Base-by-base conservation (phyloP, 2,797 vertebrate species). In the Miichthys miiuy region DNA sequence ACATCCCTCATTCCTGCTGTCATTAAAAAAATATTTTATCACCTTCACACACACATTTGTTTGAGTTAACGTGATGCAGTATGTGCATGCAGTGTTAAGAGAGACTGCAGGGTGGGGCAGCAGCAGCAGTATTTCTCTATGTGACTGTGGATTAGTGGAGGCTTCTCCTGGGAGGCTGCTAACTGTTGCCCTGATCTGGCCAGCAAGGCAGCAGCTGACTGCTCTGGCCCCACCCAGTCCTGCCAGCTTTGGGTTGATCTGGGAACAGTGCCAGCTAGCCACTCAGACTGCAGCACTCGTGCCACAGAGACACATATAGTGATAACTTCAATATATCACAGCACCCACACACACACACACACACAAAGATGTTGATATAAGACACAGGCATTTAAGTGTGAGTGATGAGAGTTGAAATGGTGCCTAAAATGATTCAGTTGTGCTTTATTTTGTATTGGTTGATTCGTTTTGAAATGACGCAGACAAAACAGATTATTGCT, bases 181-280 rank as follows among this genome's bases (percentile, higher is more conserved):
- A 89, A 84, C 80, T 79, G 87, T 85, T 88, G 85, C 86, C 78
- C 82, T 85, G 86, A 80, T 89, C 87, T 72, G 74, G 65, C 69
- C 73, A 41, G 77, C 62, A 75, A 72, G 80, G 55, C 60, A 72
- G 90, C 89, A 86, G 87, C 91, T 88, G 85, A 80, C 79, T 70
- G 55, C 76, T 84, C 63, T 55, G 72, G 86, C 88, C 83, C 87
- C 86, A 62, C 80, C 87, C 85, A 68, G 51, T 63, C 71, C 75
- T 62, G 62, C 79, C 82, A 90, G 84, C 80, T 82, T 70, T 71
- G 67, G 75, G 72, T 50, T 83, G 67, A 78, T 84, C 81, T 87
- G 88, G 91, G 91, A 89, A 73, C 74, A 21, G 50, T 68, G 91
- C 93, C 92, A 93, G 85, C 61, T 82, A 85, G 73, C 71, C 88